Conservation (phyloP, 2,888 invertebrate species). For the Plagodis dolabraria region DNA sequence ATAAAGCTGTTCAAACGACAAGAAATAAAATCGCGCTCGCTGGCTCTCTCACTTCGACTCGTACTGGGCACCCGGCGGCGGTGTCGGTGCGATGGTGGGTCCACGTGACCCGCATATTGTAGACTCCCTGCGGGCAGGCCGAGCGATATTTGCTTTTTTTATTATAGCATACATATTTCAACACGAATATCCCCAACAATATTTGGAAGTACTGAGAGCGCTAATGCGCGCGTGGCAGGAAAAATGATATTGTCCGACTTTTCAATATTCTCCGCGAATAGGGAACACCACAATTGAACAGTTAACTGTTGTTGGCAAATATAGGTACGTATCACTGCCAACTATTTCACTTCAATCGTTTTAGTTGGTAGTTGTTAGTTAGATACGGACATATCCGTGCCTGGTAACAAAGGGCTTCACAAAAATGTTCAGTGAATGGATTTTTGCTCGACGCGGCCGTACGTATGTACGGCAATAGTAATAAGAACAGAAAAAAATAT, state of each 20-base stretch:
- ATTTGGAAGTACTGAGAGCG: conserved; percentile 71
- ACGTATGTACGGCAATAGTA: too few species aligned
- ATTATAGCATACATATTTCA: conserved; percentile 80
- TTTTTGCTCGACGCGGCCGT: too few species aligned
- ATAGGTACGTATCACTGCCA: background rate
- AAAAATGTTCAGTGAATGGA: too few species aligned
- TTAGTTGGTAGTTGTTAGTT: too few species aligned
- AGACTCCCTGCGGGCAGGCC: conserved; percentile 59
- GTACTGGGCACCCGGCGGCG: conserved; percentile 26
- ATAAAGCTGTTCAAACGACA: background rate
- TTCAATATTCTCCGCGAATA: conserved; percentile 58
- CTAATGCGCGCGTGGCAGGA: conserved; percentile 76
- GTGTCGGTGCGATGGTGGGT: conserved; percentile 52
- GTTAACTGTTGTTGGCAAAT: conserved; percentile 46
- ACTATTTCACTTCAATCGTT: background rate
- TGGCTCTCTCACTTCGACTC: conserved; percentile 5
- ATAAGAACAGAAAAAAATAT: too few species aligned
- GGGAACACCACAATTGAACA: conserved; percentile 38
- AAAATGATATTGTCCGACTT: conserved; percentile 61
- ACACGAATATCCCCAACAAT: conserved; percentile 73
- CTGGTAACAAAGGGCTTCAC: too few species aligned
- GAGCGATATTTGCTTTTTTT: conserved; percentile 76
- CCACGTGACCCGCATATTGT: conserved; percentile 70
- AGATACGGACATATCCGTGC: too few species aligned
- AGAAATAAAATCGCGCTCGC: conserved; percentile 18